Percentiles rank a stretch among this genome's conserved stretches.
Conservation (phyloP, 2,888 invertebrate genomes). For the Phlogophora meticulosa region DNA sequence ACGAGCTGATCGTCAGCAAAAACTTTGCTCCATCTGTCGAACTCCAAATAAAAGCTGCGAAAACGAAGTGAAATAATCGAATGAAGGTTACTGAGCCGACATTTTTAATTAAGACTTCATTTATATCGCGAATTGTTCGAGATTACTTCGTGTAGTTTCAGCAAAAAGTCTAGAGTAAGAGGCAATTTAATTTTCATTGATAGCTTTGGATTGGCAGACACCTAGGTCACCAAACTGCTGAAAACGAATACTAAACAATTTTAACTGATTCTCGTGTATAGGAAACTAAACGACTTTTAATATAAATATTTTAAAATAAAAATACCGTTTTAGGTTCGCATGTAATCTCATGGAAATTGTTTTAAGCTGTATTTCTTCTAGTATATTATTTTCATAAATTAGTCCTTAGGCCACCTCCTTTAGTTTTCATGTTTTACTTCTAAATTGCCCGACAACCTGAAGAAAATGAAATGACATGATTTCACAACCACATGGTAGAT, state of each 20-base stretch:
- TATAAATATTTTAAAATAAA: no score
- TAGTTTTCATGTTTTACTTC: no score
- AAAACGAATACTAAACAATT: background rate
- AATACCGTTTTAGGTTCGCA: no score
- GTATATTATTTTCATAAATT: no score
- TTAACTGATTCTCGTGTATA: background rate
- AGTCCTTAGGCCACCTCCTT: no score
- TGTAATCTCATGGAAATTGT: no score
- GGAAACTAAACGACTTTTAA: no score
- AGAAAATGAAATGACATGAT: no score
- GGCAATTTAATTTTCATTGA: background rate
- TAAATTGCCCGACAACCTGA: no score
- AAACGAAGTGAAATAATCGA: slow-evolving; percentile 78
- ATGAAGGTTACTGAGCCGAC: slow-evolving; percentile 41
- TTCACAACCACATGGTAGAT: no score
- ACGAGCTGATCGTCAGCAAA: slow-evolving; percentile 79
- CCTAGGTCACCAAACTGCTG: background rate
- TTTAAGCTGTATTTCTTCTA: no score
- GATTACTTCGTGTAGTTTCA: slow-evolving; percentile 1
- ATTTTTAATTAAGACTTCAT: slow-evolving; percentile 26
- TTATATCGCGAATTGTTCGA: slow-evolving; percentile 14
- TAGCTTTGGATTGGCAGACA: background rate
- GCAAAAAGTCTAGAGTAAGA: background rate
- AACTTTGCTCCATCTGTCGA: slow-evolving; percentile 75
- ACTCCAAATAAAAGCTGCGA: slow-evolving; percentile 82